A percentile compares a stretch with the other conserved stretches of the same genome.
These are phyloP conservation scores for Delia radicum DNA, from an alignment of 1,140 invertebrate species.

Conservation along the genomic window DNA sequence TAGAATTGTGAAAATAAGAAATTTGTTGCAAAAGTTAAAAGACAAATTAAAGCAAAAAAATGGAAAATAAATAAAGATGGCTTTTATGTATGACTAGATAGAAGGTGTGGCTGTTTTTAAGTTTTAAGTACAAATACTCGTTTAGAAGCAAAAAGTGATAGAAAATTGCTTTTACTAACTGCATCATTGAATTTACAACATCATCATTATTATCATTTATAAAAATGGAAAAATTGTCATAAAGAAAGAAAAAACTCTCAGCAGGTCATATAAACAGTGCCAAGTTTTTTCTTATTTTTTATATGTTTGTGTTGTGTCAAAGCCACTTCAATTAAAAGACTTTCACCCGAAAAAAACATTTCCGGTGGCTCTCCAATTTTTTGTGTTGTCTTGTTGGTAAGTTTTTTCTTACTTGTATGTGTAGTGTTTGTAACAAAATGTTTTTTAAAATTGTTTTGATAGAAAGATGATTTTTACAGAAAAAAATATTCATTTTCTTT, in stretches of 20 bases:
- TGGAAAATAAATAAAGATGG: neutral
- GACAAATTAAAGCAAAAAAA: neutral
- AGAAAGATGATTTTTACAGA: neutral
- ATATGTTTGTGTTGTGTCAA: neutral
- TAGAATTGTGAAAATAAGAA: neutral
- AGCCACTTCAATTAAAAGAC: constrained; percentile 25
- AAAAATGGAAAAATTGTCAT: neutral
- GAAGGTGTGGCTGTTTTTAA: neutral
- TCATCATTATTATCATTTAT: neutral
- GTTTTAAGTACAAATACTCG: neutral
- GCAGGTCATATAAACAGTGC: neutral
- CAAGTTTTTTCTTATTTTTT: neutral
- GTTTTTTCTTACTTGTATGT: too few species aligned
- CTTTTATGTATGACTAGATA: neutral
- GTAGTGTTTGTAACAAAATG: too few species aligned
- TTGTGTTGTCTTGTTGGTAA: neutral
- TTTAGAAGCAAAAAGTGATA: neutral
- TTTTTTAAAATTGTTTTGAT: too few species aligned
- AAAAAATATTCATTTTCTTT: neutral
- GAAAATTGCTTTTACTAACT: neutral
- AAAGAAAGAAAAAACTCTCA: neutral
- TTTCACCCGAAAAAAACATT: constrained; percentile 4
- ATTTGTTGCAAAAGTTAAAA: constrained; percentile 5
- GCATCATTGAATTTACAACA: neutral
- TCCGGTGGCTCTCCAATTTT: neutral